Evolutionary conservation across 2,888 invertebrate genomes (phyloP).

Genomic region (Leistus spinibarbis): DNA sequence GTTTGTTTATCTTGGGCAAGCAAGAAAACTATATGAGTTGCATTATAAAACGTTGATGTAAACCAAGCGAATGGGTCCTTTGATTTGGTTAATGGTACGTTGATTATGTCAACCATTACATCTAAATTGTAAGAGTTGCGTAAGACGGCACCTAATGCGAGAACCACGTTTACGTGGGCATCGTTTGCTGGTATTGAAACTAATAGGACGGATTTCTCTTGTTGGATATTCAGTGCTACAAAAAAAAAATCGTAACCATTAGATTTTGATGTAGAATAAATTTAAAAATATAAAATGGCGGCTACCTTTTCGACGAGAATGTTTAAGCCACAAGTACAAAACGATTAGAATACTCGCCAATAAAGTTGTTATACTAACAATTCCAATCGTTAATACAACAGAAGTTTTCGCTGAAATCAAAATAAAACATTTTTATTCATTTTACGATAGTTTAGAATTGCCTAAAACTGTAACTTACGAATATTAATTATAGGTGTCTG

Average conservation of each 20-base stretch:
- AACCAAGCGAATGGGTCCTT: conserved; percentile 17
- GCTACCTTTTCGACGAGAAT: neutral
- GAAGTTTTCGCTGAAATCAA: neutral
- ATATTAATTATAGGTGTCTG: neutral
- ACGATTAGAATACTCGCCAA: conserved; percentile 15
- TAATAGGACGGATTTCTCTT: neutral
- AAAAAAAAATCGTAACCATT: too few species aligned
- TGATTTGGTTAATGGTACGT: neutral
- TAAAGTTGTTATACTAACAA: conserved; percentile 17
- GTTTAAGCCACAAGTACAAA: conserved; percentile 10
- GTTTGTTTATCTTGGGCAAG: neutral
- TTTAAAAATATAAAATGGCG: neutral
- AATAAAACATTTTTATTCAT: neutral
- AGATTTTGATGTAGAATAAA: neutral
- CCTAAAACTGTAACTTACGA: neutral
- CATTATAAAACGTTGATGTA: neutral
- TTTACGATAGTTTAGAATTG: neutral
- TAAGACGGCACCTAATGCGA: conserved; percentile 2
- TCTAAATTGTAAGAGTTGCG: conserved; percentile 4
- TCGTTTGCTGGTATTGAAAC: conserved; percentile 14
- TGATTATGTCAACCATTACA: conserved; percentile 7
- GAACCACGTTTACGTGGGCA: conserved; percentile 7
- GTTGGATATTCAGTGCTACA: neutral
- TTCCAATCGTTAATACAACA: conserved; percentile 13
- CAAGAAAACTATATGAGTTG: conserved; percentile 23